Base-by-base conservation (phyloP, 2,797 vertebrate species). In the Pseudochromis fuscus region DNA sequence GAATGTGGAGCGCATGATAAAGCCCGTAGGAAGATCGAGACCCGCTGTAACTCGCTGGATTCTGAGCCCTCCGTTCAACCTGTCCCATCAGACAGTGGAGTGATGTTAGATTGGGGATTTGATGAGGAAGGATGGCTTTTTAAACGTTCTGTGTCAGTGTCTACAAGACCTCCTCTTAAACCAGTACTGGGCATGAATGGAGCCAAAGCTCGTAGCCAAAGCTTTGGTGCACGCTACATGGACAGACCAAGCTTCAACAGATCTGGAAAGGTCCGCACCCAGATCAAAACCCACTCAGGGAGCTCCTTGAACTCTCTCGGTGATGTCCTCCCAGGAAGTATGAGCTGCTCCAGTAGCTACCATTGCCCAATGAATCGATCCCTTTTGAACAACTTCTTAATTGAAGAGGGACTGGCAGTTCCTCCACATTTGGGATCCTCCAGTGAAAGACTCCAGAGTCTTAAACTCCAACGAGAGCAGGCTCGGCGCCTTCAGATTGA, bases 111-210 rank as follows among this genome's bases (percentile, higher is more conserved):
- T 24, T 92, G 89, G 86, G 92, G 82, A 69, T 93, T 92, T 58
- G 95, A 95, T 42, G 92, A 91, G 63, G 95, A 96, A 82, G 94
- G 89, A 30, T 95, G 93, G 92, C 72, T 93, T 23, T 94, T 93
- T 61, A 96, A 95, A 90, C 92, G 95, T 21, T 96, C 95, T 15
- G 88, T 95, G 72, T 96, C 96, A 35, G 96, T 96, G 15, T 94
- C 89, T 40, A 95, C 82, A 77, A 95, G 96, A 85, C 94, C 96
- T 0, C 94, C 95, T 45, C 83, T 95, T n/a, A 97, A 96, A 59
- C 96, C 96, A 55, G 96, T 96, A 19, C 92, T 97, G 84, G 96
- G 96, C 48, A 97, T 96, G 96, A 97, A 96, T 4, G 96, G 96
- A 24, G 96, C 96, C 0, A 97, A 97, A 81, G 96, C 95, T 72